Percentiles rank a stretch among this genome's conserved stretches.
These are phyloP conservation scores for Tyrophagus putrescentiae DNA, from an alignment of 1,140 invertebrate species.

Conservation along the genomic window DNA sequence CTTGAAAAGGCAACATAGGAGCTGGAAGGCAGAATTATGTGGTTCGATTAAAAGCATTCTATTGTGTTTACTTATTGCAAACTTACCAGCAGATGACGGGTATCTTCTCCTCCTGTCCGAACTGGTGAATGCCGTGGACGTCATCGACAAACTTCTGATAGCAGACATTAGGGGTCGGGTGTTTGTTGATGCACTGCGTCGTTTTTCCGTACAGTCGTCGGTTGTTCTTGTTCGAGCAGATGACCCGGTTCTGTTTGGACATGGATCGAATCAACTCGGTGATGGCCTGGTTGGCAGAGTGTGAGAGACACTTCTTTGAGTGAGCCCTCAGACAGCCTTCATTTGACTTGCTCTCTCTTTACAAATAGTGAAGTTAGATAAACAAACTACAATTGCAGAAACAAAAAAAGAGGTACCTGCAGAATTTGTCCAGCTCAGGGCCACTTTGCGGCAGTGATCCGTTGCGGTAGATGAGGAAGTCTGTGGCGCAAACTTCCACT, in stretches of 20 bases:
- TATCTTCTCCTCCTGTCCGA: conserved; percentile 12
- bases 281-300: conserved; percentile 16
- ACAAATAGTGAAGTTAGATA: background rate
- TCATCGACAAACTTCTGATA: background rate
- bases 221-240: conserved; percentile 8
- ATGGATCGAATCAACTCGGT: conserved; percentile 6
- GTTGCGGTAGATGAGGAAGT: conserved; percentile 6
- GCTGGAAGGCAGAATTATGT: background rate
- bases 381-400: background rate
- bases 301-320: conserved; percentile 16
- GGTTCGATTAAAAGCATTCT: background rate
- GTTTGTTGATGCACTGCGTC: background rate
- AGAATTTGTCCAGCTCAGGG: conserved; percentile 13
- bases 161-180: background rate
- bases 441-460: conserved; percentile 8
- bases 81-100: conserved; percentile 19
- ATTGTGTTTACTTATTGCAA: background rate
- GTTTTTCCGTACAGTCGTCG: background rate
- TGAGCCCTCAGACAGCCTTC: conserved; percentile 15
- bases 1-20: background rate
- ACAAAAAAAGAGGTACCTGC: conserved; percentile 3
- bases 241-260: background rate
- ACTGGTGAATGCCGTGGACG: conserved; percentile 19
- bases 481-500: conserved; percentile 10
- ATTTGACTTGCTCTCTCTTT: background rate